Conservation (phyloP, 2,113 vertebrate genomes). For the Scomber japonicus region DNA sequence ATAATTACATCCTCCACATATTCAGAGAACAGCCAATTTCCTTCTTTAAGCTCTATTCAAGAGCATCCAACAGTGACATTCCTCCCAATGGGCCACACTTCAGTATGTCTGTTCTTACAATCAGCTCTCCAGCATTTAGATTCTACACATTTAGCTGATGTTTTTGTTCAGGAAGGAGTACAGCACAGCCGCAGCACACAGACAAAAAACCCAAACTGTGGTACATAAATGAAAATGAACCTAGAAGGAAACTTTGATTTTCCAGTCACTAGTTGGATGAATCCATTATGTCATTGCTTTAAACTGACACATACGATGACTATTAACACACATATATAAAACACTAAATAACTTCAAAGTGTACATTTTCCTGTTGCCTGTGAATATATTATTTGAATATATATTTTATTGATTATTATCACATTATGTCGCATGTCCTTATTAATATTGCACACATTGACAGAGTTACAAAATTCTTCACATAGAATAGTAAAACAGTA, state of each 20-base stretch:
- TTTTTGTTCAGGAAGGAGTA: not conserved
- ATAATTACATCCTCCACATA: not conserved
- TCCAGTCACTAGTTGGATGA: not conserved
- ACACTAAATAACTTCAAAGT: too few relatives aligned
- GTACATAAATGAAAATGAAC: constrained; percentile 5
- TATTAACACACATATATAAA: too few relatives aligned
- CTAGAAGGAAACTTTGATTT: not conserved
- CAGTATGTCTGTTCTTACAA: not conserved
- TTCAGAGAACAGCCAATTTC: not conserved
- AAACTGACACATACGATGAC: not conserved
- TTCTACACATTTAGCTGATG: not conserved
- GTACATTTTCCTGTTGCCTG: too few relatives aligned
- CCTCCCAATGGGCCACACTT: not conserved
- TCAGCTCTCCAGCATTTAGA: not conserved
- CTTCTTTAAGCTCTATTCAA: not conserved
- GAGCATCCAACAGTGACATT: not conserved
- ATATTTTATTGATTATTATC: too few relatives aligned
- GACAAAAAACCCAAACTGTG: not conserved
- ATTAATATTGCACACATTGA: too few relatives aligned
- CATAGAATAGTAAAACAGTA: too few relatives aligned
- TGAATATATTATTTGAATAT: too few relatives aligned
- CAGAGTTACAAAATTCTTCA: too few relatives aligned
- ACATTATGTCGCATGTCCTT: too few relatives aligned
- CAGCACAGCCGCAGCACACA: not conserved
- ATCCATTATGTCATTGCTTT: constrained; percentile 2